Percentiles rank a stretch among this genome's conserved stretches.
Conservation (phyloP, 2,797 vertebrate genomes). For the Heliangelus exortis region DNA sequence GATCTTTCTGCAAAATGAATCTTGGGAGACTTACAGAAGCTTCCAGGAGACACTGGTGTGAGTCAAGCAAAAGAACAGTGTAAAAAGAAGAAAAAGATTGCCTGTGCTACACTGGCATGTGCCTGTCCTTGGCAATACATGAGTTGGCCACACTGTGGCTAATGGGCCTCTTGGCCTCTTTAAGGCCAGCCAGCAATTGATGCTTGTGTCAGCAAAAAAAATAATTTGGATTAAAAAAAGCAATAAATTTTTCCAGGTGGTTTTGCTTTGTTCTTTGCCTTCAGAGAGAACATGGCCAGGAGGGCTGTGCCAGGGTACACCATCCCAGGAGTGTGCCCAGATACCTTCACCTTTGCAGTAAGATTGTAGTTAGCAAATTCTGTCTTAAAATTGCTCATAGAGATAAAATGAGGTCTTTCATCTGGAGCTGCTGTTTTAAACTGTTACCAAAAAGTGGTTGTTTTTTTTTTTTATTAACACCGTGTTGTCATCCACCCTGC, state of each 20-base stretch:
- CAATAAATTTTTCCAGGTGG: neutral
- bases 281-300: neutral
- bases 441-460: neutral
- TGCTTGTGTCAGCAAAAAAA: neutral
- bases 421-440: neutral
- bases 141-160: neutral
- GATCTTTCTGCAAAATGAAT: neutral
- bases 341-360: accelerated
- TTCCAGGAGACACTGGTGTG: neutral
- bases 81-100: neutral
- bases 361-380: neutral
- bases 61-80: neutral
- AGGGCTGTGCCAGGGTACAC: neutral
- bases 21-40: neutral
- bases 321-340: neutral
- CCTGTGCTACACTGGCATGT: accelerated
- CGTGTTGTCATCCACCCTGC: neutral
- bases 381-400: neutral
- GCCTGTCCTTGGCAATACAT: neutral
- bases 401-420: neutral
- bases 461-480: neutral
- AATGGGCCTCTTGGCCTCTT: neutral
- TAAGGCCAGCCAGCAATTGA: neutral
- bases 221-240: neutral
- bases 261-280: neutral